A percentile compares a stretch with the other conserved stretches of the same genome.
phyloP scores from a whole-genome alignment of 2,113 vertebrate species.

The Hyla sarda region DNA sequence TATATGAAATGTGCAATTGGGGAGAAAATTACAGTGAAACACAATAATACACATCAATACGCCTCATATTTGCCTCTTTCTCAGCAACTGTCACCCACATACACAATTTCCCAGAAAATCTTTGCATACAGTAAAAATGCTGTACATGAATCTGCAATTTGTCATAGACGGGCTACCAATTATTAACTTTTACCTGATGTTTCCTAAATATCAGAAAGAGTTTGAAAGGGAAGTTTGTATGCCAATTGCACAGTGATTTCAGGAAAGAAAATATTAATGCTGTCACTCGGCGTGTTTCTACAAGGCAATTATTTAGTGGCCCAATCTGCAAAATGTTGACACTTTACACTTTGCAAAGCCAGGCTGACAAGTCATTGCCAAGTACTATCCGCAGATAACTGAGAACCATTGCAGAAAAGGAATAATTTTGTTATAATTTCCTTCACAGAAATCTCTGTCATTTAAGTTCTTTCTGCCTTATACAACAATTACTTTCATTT shows the following conservation, averaged over 20 bases:
- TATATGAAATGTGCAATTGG: not conserved
- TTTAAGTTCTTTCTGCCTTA: slow-evolving; percentile 6
- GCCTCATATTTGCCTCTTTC: not conserved
- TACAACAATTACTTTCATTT: slow-evolving; percentile 36
- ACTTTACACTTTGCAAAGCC: slow-evolving; percentile 35
- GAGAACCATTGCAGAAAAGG: slow-evolving; percentile 23
- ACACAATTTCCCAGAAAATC: not conserved
- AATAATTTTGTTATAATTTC: slow-evolving; percentile 27
- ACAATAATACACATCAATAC: not conserved
- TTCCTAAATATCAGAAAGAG: slow-evolving; percentile 22
- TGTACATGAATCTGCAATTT: slow-evolving; percentile 33
- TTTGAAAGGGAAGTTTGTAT: slow-evolving; percentile 19
- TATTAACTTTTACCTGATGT: slow-evolving; percentile 26
- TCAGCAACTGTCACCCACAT: slow-evolving; percentile 14
- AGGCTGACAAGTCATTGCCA: slow-evolving; percentile 16
- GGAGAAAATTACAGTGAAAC: not conserved
- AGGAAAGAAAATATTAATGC: slow-evolving; percentile 40
- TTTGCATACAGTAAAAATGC: slow-evolving; percentile 3
- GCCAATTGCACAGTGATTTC: slow-evolving; percentile 1
- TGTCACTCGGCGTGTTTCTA: slow-evolving; percentile 27
- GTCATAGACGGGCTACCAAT: slow-evolving; percentile 8
- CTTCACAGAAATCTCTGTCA: not conserved
- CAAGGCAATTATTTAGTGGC: slow-evolving; percentile 32
- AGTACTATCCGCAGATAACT: slow-evolving; percentile 15
- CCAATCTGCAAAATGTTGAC: slow-evolving; percentile 27